Conservation (phyloP, 2,797 vertebrate species). For the Thalassophryne amazonica region DNA sequence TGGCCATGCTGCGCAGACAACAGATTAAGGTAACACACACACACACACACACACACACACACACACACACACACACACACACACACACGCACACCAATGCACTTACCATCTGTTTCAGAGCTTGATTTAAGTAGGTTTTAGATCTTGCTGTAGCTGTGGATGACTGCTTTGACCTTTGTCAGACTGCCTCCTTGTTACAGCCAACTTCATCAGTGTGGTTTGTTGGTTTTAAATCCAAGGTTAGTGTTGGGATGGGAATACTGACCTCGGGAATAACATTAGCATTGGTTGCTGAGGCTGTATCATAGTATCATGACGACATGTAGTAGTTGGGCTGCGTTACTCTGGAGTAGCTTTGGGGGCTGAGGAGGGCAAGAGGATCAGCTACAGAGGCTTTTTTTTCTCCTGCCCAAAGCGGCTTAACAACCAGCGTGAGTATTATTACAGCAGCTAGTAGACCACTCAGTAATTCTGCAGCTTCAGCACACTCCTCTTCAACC, state of each 20-base stretch:
- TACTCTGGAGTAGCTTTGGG: constrained; percentile 33
- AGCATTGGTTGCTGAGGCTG: constrained; percentile 31
- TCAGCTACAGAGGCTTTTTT: constrained; percentile 61
- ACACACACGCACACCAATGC: constrained; percentile 3
- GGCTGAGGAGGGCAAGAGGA: constrained; percentile 54
- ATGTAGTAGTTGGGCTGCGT: constrained; percentile 15
- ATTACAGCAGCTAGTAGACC: constrained; percentile 69
- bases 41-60: constrained; percentile 13
- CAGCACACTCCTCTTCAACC: constrained; percentile 45
- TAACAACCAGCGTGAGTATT: constrained; percentile 71
- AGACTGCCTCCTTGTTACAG: neutral
- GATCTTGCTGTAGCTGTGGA: neutral
- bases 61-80: neutral
- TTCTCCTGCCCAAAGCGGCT: constrained; percentile 52
- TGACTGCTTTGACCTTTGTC: constrained; percentile 12
- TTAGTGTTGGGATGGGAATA: neutral
- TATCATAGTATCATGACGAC: constrained; percentile 20
- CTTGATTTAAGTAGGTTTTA: constrained; percentile 44
- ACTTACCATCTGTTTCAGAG: constrained; percentile 52
- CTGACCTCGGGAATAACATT: constrained; percentile 32
- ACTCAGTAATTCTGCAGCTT: constrained; percentile 62
- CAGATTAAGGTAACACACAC: constrained; percentile 91
- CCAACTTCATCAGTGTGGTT: neutral
- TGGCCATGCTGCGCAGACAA: constrained; percentile 93
- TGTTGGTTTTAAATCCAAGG: constrained; percentile 8